Conservation (phyloP, 2,797 vertebrate species). For the Otus scops region DNA sequence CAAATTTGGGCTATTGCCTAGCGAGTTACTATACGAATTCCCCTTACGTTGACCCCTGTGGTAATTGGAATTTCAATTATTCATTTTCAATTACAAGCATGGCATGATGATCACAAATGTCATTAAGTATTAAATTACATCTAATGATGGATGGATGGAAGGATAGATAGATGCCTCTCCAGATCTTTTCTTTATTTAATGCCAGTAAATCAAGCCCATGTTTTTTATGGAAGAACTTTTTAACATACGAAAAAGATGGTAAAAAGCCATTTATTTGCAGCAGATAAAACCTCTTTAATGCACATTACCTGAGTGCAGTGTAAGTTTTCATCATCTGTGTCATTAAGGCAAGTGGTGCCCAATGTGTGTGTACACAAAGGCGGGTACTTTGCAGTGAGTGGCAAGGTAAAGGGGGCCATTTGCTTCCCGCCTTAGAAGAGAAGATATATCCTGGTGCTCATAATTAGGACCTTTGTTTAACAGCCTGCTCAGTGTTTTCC, state of each 20-base stretch:
- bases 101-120: conserved; percentile 76
- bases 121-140: conserved; percentile 77
- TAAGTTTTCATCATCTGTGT: neutral
- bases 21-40: conserved; percentile 61
- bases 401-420: neutral
- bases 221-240: neutral
- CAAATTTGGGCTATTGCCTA: conserved; percentile 63
- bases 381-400: neutral
- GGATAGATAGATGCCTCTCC: conserved; percentile 42
- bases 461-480: neutral
- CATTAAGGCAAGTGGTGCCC: neutral
- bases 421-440: neutral
- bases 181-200: conserved; percentile 46
- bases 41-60: conserved; percentile 69
- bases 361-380: neutral
- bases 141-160: conserved; percentile 68
- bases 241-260: neutral
- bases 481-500: neutral
- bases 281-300: neutral
- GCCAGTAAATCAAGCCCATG: conserved; percentile 1
- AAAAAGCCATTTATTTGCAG: neutral
- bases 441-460: neutral
- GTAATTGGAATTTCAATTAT: conserved; percentile 81
- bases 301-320: neutral
- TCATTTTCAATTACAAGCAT: conserved; percentile 79